Evolutionary conservation across 1,140 invertebrate species (phyloP).

Genomic region (silkworm (Bombyx mori)): ASM3026992v2 NC_085121.1:13817001-13817500

Average conservation of each 20-base stretch:
- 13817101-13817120: too few relatives aligned
- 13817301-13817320: slow-evolving; percentile 75
- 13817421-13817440: slow-evolving; percentile 32
- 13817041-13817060: too few relatives aligned
- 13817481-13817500: slow-evolving; percentile 5
- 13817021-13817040: too few relatives aligned
- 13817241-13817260: slow-evolving; percentile 73
- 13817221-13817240: slow-evolving; percentile 74
- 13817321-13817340: slow-evolving; percentile 71
- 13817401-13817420: slow-evolving; percentile 15
- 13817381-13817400: slow-evolving; percentile 18
- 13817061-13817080: too few relatives aligned
- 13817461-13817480: slow-evolving; percentile 1
- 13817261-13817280: slow-evolving; percentile 57
- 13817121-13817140: too few relatives aligned
- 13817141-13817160: too few relatives aligned
- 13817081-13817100: too few relatives aligned
- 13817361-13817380: slow-evolving; percentile 15
- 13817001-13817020: too few relatives aligned
- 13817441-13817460: slow-evolving; percentile 8
- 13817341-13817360: slow-evolving; percentile 67
- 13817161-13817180: too few relatives aligned
- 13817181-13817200: too few relatives aligned
- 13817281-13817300: slow-evolving; percentile 48
- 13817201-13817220: slow-evolving; percentile 65